Base-by-base conservation (phyloP, 2,113 vertebrate genomes). In the Indicator maculatus region DNA sequence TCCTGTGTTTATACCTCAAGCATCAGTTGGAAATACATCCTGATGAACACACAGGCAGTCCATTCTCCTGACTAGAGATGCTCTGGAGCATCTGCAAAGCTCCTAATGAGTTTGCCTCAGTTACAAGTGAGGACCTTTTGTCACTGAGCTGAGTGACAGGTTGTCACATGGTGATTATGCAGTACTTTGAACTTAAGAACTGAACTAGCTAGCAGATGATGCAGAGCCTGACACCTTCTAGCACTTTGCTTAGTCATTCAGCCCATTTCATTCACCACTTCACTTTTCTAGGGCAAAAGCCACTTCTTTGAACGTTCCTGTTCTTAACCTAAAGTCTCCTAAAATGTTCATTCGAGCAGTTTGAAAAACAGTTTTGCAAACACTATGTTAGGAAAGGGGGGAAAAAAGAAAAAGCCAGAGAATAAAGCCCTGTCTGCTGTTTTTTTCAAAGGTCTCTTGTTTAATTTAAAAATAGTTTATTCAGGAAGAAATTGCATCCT, bases 191-290 rank as follows among this genome's bases (percentile, higher is more conserved):
- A 80, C 8, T 83, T 53, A 58, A 20, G 78, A 87, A 59, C 52
- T 69, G 78, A 76, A 41, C 47, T 50, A 47, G 27, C 33, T n/a
- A 47, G 18, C 45, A 70, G 75, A 63, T 38, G 53, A 80, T 66
- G 75, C 50, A 74, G 39, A 59, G 17, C 41, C 38, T 76, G 59
- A 83, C 79, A 75, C 85, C 81, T 80, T 70, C 55, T 74, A 3
- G 55, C 41, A 17, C 30, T 93, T 80, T 88, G 73, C 88, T 92
- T 86, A 81, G 80, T 88, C 69, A 88, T 59, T 74, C 88, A 74
- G 41, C 36, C 67, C 27, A 23, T 73, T 83, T 73, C 36, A 55
- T 61, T 73, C n/a, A 76, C 28, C 5, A 6, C 24, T 89, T 88
- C 24, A 47, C 19, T 61, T 45, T 84, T 60, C 75, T 45, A 52